A percentile compares a stretch with the other conserved stretches of the same genome.
phyloP scores from a whole-genome alignment of 2,888 invertebrate genomes.

The Leptothorax acervorum region DNA sequence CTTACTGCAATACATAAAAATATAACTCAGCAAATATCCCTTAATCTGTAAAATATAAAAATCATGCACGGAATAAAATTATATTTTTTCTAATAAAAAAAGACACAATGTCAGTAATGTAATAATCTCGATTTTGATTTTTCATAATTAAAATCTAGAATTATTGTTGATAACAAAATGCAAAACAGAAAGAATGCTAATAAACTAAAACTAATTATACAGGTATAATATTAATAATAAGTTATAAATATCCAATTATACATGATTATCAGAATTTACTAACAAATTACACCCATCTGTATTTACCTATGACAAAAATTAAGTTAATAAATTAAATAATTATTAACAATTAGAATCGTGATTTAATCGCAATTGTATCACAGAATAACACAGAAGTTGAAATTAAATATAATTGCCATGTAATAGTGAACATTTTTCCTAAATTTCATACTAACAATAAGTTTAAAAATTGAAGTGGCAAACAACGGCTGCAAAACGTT shows the following conservation, averaged over 20 bases:
- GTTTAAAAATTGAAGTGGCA: not conserved
- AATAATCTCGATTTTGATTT: not conserved
- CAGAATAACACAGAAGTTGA: slow-evolving; percentile 75
- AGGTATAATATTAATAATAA: not conserved
- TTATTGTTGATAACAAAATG: not conserved
- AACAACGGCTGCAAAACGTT: not conserved
- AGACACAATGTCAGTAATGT: not conserved
- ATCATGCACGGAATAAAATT: not conserved
- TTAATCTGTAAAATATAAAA: slow-evolving; percentile 9
- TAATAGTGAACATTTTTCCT: not conserved
- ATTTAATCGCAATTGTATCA: slow-evolving; percentile 73
- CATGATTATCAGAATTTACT: not conserved
- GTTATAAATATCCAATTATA: not conserved
- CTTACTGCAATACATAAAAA: not conserved
- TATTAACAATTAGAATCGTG: slow-evolving; percentile 68
- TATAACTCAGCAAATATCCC: not conserved
- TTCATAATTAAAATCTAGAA: not conserved
- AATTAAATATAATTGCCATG: slow-evolving; percentile 17
- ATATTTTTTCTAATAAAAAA: not conserved
- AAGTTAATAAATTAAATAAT: slow-evolving; percentile 75
- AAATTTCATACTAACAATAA: not conserved
- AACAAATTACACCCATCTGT: slow-evolving; percentile 66
- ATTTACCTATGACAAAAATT: slow-evolving; percentile 74
- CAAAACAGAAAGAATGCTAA: not conserved
- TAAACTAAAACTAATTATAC: not conserved